Evolutionary conservation across 2,888 invertebrate species (phyloP).

Genomic region (Allacma fusca): DNA sequence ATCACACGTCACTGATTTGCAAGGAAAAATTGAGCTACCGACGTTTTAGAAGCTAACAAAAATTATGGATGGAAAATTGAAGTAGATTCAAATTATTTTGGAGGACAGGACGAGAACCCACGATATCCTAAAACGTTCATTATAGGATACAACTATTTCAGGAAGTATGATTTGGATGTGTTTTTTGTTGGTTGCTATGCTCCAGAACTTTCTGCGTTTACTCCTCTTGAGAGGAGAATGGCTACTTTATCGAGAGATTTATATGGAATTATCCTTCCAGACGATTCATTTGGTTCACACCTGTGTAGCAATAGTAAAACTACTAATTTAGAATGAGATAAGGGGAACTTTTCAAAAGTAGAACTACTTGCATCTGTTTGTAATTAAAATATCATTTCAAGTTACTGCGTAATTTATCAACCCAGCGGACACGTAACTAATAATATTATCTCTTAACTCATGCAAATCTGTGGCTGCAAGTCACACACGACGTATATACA

Average conservation of each 20-base stretch:
- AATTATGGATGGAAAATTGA: constrained; percentile 49
- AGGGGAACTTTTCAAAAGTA: constrained; percentile 62
- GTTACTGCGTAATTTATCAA: constrained; percentile 27
- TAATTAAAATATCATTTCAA: constrained; percentile 28
- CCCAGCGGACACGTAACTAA: neutral
- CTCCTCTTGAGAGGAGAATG: constrained; percentile 61
- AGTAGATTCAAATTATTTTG: constrained; percentile 62
- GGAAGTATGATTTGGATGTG: constrained; percentile 50
- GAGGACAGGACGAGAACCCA: constrained; percentile 60
- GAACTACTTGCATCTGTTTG: constrained; percentile 36
- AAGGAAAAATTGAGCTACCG: constrained; percentile 55
- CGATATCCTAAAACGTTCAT: constrained; percentile 54
- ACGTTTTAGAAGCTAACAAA: constrained; percentile 37
- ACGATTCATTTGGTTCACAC: constrained; percentile 58
- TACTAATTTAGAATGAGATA: constrained; percentile 51
- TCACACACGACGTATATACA: neutral
- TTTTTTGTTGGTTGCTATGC: constrained; percentile 60
- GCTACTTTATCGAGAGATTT: constrained; percentile 60
- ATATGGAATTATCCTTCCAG: constrained; percentile 50
- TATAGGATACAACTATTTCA: constrained; percentile 52
- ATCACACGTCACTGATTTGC: constrained; percentile 61
- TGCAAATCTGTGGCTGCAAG: too few relatives aligned
- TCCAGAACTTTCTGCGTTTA: constrained; percentile 60
- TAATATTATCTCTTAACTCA: too few relatives aligned
- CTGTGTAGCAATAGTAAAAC: constrained; percentile 54